Base-by-base conservation (phyloP, 2,113 vertebrate genomes). In the Saimiri boliviensis region DNA sequence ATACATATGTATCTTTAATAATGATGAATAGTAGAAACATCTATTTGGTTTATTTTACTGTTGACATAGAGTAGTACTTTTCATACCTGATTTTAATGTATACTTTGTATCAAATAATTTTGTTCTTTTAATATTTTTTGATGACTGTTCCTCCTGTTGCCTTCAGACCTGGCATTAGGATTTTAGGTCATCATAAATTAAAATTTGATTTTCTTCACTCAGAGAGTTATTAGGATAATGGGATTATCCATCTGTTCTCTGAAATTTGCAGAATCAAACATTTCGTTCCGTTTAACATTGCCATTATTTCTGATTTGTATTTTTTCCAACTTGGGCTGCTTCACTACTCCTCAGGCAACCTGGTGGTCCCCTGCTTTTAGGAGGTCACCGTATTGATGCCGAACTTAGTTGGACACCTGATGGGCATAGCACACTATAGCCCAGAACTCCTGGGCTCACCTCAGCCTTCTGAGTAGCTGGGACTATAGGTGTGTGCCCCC, bases 151-250 rank as follows among this genome's bases (percentile, higher is more conserved):
- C 90, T 98, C 97, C 95, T 98, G 49, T 89, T 97, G 97, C 85
- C 93, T 95, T 83, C 49, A 98, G 90, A 10, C 47, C 23, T 97
- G 96, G 94, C 97, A 95, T 42, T 96, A 96, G 98, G 97, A 96
- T 97, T 97, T 97, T 97, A 97, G 52, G 93, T 98, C 96, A 98
- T 98, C 94, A 96, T 97, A 94, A 93, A 97, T 96, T 97, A 94
- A 97, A 97, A 95, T 90, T 85, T 97, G 97, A 86, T 94, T 97
- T 98, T 98, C 70, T 97, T 97, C 97, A 95, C 92, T 98, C 97
- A 97, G 97, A 98, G 97, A 95, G 89, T 96, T 96, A 95, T 87
- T 94, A 87, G 35, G 95, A 95, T 98, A 93, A 1, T 95, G 52
- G 63, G 10, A 49, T 96, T 98, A 77, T 96, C 86, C 85, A 45